Evolutionary conservation across 2,113 vertebrate species (phyloP).

Genomic region (Indri indri): DNA sequence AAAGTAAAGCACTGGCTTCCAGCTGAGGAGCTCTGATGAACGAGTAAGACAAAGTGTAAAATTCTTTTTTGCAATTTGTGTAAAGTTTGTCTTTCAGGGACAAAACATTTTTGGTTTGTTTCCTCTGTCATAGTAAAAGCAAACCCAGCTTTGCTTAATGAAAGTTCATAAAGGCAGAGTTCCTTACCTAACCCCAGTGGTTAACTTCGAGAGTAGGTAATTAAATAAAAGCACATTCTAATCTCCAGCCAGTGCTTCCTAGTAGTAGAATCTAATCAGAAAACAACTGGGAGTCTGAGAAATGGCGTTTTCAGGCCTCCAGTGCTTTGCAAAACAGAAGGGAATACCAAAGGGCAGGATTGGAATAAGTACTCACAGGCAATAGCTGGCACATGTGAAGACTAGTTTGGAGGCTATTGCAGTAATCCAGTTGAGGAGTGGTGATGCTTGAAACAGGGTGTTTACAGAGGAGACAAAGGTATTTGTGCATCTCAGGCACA

Average conservation of each 20-base stretch:
- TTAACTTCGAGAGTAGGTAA: neutral
- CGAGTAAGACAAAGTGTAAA: neutral
- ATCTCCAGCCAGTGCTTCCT: neutral
- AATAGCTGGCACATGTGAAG: neutral
- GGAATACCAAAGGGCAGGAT: neutral
- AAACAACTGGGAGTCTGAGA: neutral
- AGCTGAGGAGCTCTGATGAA: neutral
- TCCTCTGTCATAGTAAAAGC: neutral
- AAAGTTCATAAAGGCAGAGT: neutral
- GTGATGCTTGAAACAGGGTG: neutral
- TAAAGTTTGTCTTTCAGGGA: neutral
- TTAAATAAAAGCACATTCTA: neutral
- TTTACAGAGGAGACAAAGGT: neutral
- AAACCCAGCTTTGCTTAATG: neutral
- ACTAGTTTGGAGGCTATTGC: neutral
- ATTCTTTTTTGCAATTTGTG: no score
- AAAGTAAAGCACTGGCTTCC: neutral
- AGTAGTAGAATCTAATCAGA: neutral
- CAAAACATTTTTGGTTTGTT: neutral
- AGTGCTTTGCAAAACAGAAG: neutral
- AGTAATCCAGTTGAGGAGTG: neutral
- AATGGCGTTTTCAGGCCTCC: neutral
- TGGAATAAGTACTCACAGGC: neutral
- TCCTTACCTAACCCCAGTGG: neutral
- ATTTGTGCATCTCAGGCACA: neutral